A percentile compares a stretch with the other conserved stretches of the same genome.
phyloP scores from a whole-genome alignment of 2,888 invertebrate genomes.

The Miltochrista miniata region DNA sequence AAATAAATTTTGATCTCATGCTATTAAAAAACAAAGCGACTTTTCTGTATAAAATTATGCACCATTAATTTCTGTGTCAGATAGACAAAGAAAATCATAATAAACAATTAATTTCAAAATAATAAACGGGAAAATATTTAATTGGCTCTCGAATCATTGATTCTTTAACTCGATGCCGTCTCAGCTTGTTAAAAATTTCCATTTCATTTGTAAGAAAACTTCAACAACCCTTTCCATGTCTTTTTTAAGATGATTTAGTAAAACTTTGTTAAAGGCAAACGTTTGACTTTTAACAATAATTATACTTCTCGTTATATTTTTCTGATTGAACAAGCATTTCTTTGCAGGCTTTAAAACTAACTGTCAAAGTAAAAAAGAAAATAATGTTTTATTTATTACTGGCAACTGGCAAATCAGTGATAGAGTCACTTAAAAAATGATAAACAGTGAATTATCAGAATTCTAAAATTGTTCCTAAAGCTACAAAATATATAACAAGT shows the following conservation, averaged over 20 bases:
- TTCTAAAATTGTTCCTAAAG: too few species aligned
- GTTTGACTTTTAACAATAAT: constrained; percentile 60
- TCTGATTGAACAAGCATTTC: constrained; percentile 56
- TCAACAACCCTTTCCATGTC: constrained; percentile 68
- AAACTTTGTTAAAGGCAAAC: constrained; percentile 42
- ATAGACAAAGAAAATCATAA: neutral
- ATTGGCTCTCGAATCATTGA: constrained; percentile 65
- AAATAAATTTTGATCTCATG: too few species aligned
- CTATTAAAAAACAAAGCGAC: neutral
- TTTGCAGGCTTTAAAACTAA: constrained; percentile 16
- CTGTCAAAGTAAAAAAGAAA: neutral
- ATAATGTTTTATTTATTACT: too few species aligned
- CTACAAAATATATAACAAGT: too few species aligned
- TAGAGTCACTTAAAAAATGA: too few species aligned
- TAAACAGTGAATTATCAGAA: too few species aligned
- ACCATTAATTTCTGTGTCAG: constrained; percentile 23
- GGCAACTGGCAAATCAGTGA: too few species aligned
- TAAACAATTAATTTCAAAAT: constrained; percentile 39
- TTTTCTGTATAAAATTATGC: constrained; percentile 12
- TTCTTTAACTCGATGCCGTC: constrained; percentile 37
- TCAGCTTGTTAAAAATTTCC: constrained; percentile 79
- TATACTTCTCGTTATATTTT: constrained; percentile 66
- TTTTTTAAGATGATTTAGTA: constrained; percentile 46
- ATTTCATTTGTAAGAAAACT: constrained; percentile 72
- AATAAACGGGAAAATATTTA: constrained; percentile 55